Evolutionary conservation across 2,797 vertebrate species (phyloP).

Genomic region (Lagocephalus sceleratus): DNA sequence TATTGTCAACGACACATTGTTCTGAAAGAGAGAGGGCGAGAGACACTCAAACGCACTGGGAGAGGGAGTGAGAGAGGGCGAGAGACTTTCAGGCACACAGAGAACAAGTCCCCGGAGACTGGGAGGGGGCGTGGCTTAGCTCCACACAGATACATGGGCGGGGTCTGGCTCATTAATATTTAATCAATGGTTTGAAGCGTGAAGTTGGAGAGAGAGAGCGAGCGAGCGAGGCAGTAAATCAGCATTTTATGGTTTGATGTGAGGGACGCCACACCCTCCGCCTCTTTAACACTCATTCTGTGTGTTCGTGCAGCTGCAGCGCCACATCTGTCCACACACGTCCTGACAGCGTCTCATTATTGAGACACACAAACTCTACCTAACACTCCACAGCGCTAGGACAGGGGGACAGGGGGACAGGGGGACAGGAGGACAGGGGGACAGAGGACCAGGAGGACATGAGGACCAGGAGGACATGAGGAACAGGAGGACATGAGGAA

Average conservation of each 20-base stretch:
- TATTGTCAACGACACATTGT: constrained; percentile 68
- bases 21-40: constrained; percentile 43
- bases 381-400: no score
- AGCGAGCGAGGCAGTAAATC: constrained; percentile 10
- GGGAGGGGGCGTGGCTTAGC: constrained; percentile 36
- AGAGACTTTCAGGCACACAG: constrained; percentile 1
- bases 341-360: no score
- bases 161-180: constrained; percentile 46
- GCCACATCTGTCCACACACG: no score
- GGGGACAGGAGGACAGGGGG: no score
- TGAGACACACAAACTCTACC: no score
- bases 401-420: no score
- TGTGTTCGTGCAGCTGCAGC: no score
- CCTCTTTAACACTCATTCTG: neutral
- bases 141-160: constrained; percentile 2
- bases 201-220: constrained; percentile 26
- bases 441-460: no score
- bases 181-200: constrained; percentile 42
- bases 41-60: neutral
- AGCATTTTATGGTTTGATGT: constrained; percentile 5
- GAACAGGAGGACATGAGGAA: no score
- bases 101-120: constrained; percentile 14
- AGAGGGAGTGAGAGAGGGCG: constrained; percentile 7
- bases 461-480: no score
- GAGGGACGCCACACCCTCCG: constrained; percentile 8